These are phyloP conservation scores for Acleris laterana DNA, from an alignment of 2,888 invertebrate genomes.

Conservation along the genomic window DNA sequence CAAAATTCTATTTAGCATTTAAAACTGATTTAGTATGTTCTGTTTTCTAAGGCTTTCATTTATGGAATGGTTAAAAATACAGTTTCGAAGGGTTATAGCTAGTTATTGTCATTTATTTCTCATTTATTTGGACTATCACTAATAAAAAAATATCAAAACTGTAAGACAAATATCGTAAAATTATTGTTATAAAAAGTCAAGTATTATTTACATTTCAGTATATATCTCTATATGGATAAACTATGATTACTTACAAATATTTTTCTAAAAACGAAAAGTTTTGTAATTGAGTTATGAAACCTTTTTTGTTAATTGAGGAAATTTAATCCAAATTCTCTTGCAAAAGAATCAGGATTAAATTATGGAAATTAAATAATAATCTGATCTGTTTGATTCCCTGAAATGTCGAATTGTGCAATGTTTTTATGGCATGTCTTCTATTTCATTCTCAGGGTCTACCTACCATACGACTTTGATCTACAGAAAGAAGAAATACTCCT, in stretches of 20 bases:
- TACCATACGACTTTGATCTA: no score
- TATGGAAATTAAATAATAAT: slow-evolving; percentile 12
- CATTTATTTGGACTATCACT: neutral
- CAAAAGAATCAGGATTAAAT: slow-evolving; percentile 32
- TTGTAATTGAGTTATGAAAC: slow-evolving; percentile 26
- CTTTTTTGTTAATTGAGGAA: neutral
- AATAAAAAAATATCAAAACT: slow-evolving; percentile 17
- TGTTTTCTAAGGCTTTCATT: slow-evolving; percentile 26
- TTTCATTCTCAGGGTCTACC: no score
- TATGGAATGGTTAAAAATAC: slow-evolving; percentile 8
- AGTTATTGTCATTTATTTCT: neutral
- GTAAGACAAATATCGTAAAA: slow-evolving; percentile 10
- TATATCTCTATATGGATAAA: slow-evolving; percentile 17
- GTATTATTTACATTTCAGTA: slow-evolving; percentile 32
- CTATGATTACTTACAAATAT: slow-evolving; percentile 36
- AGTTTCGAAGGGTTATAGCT: neutral
- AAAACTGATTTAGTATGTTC: slow-evolving; percentile 33
- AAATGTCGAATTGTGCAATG: slow-evolving; percentile 17
- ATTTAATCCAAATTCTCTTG: slow-evolving; percentile 32
- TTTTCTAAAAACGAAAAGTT: slow-evolving; percentile 36
- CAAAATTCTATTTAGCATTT: slow-evolving; percentile 34
- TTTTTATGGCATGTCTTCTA: slow-evolving; percentile 16
- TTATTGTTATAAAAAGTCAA: neutral
- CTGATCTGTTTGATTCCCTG: slow-evolving; percentile 7
- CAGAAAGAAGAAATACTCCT: no score